Base-by-base conservation (phyloP, 2,113 vertebrate genomes). In the Fukomys damarensis region DNA sequence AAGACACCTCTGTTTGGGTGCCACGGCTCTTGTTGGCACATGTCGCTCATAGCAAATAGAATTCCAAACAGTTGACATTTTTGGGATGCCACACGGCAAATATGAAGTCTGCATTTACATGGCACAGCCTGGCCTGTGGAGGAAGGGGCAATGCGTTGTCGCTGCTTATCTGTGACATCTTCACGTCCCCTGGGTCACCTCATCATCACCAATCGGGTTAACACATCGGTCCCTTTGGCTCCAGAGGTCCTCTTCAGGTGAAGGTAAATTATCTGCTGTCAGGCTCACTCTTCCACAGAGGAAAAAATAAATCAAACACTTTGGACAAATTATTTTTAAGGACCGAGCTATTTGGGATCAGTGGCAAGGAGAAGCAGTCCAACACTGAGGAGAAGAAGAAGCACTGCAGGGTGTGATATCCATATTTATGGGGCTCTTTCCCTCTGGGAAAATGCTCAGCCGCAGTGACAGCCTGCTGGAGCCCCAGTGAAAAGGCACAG, bases 21-120 rank as follows among this genome's bases (percentile, higher is more conserved):
- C 52, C 89, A 94, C 32, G 14, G 93, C 82, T 52, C 89, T 90
- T 92, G 32, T 56, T 59, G 95, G 61, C 76, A 65, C 14, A 80
- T 95, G 97, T 94, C 68, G 35, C 35, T 86, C 86, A 81, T 38
- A 80, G 32, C 63, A 96, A 94, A 72, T 35, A 66, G 5, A 93
- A 77, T 84, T 58, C 82, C n/a, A 93, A 91, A 63, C 17, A 58
- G 26, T 59, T 72, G 38, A 38, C n/a, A 43, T 43, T 58, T 52
- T n/a, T 43, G 32, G 43, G 35, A 77, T 43, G 30, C 65, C 6
- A 7, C 2, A 14, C 52, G 0, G 58, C 2, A 66, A 3, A 0
- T 58, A 26, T 24, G 4, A 85, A 32, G 74, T 86, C 5, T 89
- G 17, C 58, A 70, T 89, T 82, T 85, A 77, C 46, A 59, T 22